Evolutionary conservation across 2,113 vertebrate genomes (phyloP).

Genomic region (Podarcis muralis): DNA sequence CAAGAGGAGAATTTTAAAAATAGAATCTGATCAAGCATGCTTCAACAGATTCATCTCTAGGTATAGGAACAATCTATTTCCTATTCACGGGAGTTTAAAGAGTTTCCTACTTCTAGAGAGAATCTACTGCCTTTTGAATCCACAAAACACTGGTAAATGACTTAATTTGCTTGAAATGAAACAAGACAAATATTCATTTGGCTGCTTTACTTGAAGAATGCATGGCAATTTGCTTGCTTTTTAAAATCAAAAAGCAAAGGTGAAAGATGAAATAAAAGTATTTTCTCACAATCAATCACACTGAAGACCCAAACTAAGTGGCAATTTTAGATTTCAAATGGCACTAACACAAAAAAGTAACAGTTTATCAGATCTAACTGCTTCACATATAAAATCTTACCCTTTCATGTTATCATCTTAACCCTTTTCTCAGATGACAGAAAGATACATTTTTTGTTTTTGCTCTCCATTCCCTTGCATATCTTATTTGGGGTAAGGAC

Average conservation of each 20-base stretch:
- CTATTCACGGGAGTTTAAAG: constrained; percentile 30
- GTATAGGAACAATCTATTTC: constrained; percentile 16
- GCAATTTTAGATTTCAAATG: not conserved
- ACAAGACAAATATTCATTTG: not conserved
- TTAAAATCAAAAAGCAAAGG: constrained; percentile 7
- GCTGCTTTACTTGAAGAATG: not conserved
- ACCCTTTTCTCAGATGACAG: not conserved
- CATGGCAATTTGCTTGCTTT: not conserved
- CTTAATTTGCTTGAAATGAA: constrained; percentile 12
- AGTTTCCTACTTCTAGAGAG: not conserved
- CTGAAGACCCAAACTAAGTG: not conserved
- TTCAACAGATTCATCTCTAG: constrained; percentile 34
- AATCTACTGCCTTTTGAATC: not conserved
- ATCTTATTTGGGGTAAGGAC: constrained; percentile 26
- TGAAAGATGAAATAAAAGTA: not conserved
- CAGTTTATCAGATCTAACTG: not conserved
- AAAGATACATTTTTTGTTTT: not conserved
- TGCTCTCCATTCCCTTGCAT: not conserved
- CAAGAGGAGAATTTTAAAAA: constrained; percentile 45
- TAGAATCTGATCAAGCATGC: constrained; percentile 28
- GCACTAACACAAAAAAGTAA: not conserved
- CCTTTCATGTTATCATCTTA: not conserved
- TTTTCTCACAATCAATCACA: not conserved
- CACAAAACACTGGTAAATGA: not conserved
- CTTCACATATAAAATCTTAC: not conserved